These are phyloP conservation scores for Geothlypis trichas DNA, from an alignment of 2,113 vertebrate species.

Conservation along the genomic window DNA sequence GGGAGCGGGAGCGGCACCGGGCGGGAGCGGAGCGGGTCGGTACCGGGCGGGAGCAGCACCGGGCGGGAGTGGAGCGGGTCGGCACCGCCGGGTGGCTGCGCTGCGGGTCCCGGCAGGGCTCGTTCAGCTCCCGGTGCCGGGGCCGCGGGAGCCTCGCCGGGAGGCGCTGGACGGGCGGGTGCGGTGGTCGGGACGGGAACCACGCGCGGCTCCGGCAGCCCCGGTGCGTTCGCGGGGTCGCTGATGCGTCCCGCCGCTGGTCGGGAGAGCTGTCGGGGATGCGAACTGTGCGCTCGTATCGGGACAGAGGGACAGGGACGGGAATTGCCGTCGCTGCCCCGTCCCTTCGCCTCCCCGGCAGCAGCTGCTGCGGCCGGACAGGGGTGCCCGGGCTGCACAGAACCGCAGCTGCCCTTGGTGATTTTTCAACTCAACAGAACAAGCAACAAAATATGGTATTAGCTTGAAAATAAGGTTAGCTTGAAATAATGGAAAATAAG, in stretches of 20 bases:
- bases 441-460: not conserved
- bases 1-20: too few relatives aligned
- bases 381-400: not conserved
- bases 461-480: not conserved
- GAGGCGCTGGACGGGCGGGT: too few relatives aligned
- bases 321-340: not conserved
- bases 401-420: not conserved
- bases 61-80: too few relatives aligned
- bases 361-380: not conserved
- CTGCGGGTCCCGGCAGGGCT: too few relatives aligned
- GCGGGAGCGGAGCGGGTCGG: too few relatives aligned
- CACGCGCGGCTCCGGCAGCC: accelerated
- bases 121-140: too few relatives aligned
- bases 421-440: not conserved
- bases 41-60: too few relatives aligned
- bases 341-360: not conserved
- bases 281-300: accelerated
- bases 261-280: not conserved
- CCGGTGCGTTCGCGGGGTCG: accelerated
- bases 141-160: too few relatives aligned
- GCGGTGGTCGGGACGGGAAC: not conserved
- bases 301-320: not conserved
- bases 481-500: not conserved
- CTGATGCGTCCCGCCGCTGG: not conserved
- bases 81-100: too few relatives aligned